Evolutionary conservation across 2,888 invertebrate genomes (phyloP).

Genomic region (Epirrhoe alternata): DNA sequence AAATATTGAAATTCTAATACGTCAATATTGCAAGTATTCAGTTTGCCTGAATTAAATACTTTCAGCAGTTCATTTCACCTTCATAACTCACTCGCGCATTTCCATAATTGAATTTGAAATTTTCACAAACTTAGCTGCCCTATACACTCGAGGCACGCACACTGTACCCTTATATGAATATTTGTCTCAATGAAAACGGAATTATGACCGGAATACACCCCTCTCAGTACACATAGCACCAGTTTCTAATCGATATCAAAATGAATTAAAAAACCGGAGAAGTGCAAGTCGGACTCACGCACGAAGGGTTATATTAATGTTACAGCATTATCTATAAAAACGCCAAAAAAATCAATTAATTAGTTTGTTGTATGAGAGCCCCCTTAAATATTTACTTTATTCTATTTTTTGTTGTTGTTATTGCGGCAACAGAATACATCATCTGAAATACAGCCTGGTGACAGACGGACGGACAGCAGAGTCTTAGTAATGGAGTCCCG

Average conservation of each 20-base stretch:
- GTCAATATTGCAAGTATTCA: neutral
- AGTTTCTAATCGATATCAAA: slow-evolving; percentile 11
- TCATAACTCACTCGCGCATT: slow-evolving; percentile 44
- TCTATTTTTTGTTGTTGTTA: no score
- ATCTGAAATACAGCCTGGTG: no score
- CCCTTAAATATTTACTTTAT: no score
- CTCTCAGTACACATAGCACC: slow-evolving; percentile 42
- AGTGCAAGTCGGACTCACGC: no score
- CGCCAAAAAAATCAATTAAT: no score
- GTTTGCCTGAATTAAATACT: slow-evolving; percentile 9
- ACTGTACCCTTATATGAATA: slow-evolving; percentile 75
- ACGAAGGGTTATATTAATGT: no score
- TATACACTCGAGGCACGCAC: slow-evolving; percentile 66
- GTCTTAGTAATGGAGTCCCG: no score
- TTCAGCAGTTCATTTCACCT: slow-evolving; percentile 33
- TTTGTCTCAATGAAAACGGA: slow-evolving; percentile 83
- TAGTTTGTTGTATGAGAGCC: no score
- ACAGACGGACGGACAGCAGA: no score
- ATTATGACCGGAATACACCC: slow-evolving; percentile 73
- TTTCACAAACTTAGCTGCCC: slow-evolving; percentile 63
- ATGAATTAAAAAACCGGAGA: no score
- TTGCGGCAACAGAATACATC: no score
- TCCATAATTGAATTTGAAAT: slow-evolving; percentile 57
- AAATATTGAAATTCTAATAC: neutral
- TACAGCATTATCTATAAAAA: no score